Evolutionary conservation across 2,888 invertebrate species (phyloP).

Genomic region (Eueremaeus valkanovi): DNA sequence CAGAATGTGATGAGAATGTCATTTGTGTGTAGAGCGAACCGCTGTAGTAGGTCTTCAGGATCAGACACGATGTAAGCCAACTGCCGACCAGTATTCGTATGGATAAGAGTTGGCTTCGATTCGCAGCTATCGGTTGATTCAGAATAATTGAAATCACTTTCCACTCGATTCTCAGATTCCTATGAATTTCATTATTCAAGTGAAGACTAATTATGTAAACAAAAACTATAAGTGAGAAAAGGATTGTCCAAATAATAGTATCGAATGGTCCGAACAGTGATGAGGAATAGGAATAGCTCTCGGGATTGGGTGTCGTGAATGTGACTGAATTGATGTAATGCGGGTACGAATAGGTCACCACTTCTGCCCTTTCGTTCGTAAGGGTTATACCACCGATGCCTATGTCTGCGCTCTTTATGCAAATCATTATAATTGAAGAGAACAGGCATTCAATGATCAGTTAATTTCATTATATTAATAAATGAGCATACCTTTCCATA

Average conservation of each 20-base stretch:
- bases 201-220: background rate
- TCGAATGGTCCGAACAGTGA: background rate
- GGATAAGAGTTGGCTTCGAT: background rate
- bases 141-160: background rate
- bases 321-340: slow-evolving; percentile 21
- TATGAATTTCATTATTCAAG: background rate
- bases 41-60: slow-evolving; percentile 4
- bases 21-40: background rate
- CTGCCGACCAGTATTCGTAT: background rate
- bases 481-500: background rate
- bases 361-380: slow-evolving; percentile 24
- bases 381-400: slow-evolving; percentile 34
- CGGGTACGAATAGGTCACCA: slow-evolving; percentile 8
- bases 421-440: background rate
- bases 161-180: background rate
- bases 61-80: slow-evolving; percentile 2
- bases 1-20: background rate
- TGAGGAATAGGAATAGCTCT: background rate
- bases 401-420: slow-evolving; percentile 5
- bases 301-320: slow-evolving; percentile 17
- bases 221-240: background rate
- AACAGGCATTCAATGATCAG: background rate
- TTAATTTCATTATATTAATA: background rate
- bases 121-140: background rate
- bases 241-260: background rate